Conservation (phyloP, 1,140 invertebrate species). For the Euura saliciscinereae region DNA sequence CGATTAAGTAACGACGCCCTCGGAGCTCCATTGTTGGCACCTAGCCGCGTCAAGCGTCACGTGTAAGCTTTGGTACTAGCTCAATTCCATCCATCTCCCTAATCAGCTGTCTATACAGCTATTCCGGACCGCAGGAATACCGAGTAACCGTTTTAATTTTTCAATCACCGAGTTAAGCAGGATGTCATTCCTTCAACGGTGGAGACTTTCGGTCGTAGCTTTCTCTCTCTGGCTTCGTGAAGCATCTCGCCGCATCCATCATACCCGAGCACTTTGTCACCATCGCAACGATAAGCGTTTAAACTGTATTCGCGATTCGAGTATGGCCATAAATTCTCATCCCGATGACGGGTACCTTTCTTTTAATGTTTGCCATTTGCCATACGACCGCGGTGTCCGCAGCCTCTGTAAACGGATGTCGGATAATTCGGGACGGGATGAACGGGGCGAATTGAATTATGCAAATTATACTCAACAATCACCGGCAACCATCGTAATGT, state of each 20-base stretch:
- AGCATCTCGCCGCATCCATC: slow-evolving; percentile 34
- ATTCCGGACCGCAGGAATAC: too few species aligned
- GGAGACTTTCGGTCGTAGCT: slow-evolving; percentile 15
- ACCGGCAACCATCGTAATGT: too few species aligned
- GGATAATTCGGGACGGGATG: too few species aligned
- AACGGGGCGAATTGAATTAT: too few species aligned
- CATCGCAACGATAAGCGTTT: slow-evolving; percentile 40
- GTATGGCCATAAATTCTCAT: slow-evolving; percentile 41
- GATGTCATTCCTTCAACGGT: not conserved
- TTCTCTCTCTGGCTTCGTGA: slow-evolving; percentile 12
- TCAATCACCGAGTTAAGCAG: not conserved
- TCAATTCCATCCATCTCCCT: too few species aligned
- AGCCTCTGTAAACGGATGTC: too few species aligned
- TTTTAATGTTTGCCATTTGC: slow-evolving; percentile 22
- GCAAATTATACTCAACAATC: too few species aligned
- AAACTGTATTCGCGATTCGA: slow-evolving; percentile 44
- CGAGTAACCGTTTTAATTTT: too few species aligned
- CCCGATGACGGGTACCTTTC: slow-evolving; percentile 15
- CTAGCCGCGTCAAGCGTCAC: not conserved
- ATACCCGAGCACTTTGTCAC: slow-evolving; percentile 45
- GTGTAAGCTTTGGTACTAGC: too few species aligned
- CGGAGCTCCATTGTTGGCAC: not conserved
- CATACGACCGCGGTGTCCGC: not conserved
- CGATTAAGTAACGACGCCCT: not conserved
- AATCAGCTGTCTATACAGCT: too few species aligned